A percentile compares a stretch with the other conserved stretches of the same genome.
Conservation (phyloP, 2,888 invertebrate species). For the Cabera pusaria region DNA sequence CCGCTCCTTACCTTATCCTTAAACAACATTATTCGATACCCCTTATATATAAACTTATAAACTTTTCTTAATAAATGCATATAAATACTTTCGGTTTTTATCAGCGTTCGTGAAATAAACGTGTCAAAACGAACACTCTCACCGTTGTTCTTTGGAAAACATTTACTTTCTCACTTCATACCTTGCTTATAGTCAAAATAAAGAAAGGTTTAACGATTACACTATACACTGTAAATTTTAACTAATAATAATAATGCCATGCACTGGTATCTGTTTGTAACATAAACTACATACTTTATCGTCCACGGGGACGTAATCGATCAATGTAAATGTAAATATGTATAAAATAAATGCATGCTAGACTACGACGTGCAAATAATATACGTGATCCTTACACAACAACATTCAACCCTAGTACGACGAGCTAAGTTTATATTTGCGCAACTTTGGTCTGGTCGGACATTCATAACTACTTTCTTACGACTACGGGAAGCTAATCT, state of each 20-base stretch:
- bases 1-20: constrained; percentile 4
- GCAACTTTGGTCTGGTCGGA: constrained; percentile 10
- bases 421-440: constrained; percentile 4
- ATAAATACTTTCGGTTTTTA: constrained; percentile 17
- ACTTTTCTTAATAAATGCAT: constrained; percentile 10
- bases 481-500: constrained; percentile 5
- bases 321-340: not conserved
- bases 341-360: constrained; percentile 11
- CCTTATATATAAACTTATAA: not conserved
- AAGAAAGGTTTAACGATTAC: not conserved
- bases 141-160: constrained; percentile 9
- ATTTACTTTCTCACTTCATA: not conserved
- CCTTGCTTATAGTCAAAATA: not conserved
- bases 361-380: constrained; percentile 10
- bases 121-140: not conserved
- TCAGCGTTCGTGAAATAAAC: constrained; percentile 14
- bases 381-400: constrained; percentile 9
- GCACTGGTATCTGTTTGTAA: constrained; percentile 9
- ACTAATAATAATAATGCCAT: constrained; percentile 20
- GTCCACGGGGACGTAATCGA: constrained; percentile 10
- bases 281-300: constrained; percentile 5
- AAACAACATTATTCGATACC: constrained; percentile 5
- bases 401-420: constrained; percentile 4
- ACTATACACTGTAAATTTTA: not conserved
- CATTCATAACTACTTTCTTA: constrained; percentile 4